Percentiles rank a stretch among this genome's conserved stretches.
Conservation (phyloP, 2,113 vertebrate species). For the Zapornia atra region DNA sequence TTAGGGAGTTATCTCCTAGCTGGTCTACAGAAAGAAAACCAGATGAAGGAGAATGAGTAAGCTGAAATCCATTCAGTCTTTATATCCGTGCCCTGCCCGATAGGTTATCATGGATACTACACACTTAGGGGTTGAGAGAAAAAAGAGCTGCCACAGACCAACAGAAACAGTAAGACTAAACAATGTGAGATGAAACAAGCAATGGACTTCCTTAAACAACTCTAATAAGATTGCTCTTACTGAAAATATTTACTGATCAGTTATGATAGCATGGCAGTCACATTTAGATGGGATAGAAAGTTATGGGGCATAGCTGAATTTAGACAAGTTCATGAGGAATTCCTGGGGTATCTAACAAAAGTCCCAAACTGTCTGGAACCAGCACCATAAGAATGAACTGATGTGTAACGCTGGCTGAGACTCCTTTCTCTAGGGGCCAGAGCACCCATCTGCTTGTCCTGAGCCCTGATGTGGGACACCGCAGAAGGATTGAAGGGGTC, state of each 20-base stretch:
- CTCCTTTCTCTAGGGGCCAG: background rate
- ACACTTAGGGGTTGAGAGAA: background rate
- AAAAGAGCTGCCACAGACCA: background rate
- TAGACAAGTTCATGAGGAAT: background rate
- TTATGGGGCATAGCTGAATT: background rate
- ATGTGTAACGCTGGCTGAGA: background rate
- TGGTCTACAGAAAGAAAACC: slow-evolving; percentile 16
- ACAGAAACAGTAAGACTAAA: background rate
- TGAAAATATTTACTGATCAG: background rate
- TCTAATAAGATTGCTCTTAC: background rate
- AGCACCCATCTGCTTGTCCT: background rate
- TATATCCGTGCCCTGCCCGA: background rate
- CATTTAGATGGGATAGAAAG: background rate
- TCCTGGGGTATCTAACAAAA: background rate
- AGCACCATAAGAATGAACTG: background rate
- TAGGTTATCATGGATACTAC: background rate
- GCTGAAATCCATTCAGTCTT: background rate
- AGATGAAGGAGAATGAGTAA: slow-evolving; percentile 12
- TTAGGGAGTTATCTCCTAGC: slow-evolving; percentile 48
- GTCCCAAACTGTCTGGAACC: background rate
- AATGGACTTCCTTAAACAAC: background rate
- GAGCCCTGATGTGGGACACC: background rate
- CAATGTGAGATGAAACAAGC: background rate
- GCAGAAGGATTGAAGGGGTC: background rate
- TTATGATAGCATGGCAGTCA: background rate